These are phyloP conservation scores for Chauna torquata DNA, from an alignment of 2,113 vertebrate genomes.

Conservation along the genomic window DNA sequence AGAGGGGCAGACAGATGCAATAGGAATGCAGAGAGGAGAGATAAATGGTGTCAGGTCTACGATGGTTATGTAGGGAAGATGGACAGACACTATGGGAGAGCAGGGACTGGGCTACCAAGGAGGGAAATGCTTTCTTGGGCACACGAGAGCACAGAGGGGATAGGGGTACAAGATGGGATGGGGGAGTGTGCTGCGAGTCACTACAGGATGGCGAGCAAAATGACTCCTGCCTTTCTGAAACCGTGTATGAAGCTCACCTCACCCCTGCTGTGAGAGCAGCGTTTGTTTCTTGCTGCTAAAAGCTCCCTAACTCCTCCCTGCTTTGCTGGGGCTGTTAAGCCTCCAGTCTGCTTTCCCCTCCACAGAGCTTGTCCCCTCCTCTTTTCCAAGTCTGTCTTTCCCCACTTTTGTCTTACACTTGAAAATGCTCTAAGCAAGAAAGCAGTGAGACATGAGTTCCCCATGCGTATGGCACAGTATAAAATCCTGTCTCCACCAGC, in stretches of 20 bases:
- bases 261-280: neutral
- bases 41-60: neutral
- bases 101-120: neutral
- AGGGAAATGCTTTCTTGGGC: neutral
- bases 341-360: neutral
- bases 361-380: neutral
- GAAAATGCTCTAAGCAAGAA: neutral
- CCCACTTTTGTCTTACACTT: neutral
- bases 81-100: neutral
- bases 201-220: neutral
- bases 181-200: neutral
- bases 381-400: neutral
- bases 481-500: neutral
- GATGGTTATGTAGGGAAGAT: neutral
- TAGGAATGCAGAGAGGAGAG: neutral
- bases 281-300: neutral
- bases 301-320: neutral
- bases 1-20: neutral
- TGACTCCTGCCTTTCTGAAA: neutral
- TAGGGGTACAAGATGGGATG: neutral
- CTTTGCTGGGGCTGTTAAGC: neutral
- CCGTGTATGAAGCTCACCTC: neutral
- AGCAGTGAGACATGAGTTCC: neutral
- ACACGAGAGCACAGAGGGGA: neutral
- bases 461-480: accelerated